These are phyloP conservation scores for Apantesis nais DNA, from an alignment of 2,888 invertebrate genomes.

Conservation along the genomic window DNA sequence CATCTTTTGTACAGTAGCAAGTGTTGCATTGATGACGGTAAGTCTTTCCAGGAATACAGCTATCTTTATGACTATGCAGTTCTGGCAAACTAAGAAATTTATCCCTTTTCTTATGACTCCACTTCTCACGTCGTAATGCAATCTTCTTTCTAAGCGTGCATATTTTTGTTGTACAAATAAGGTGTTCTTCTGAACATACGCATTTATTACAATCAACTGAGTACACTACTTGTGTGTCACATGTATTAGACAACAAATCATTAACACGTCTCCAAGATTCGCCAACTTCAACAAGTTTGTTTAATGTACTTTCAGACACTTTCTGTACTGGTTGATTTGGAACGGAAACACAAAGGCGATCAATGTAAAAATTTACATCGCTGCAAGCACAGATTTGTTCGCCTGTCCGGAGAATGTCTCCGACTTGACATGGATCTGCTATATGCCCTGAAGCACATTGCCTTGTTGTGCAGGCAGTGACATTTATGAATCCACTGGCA, in stretches of 20 bases:
- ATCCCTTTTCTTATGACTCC: not conserved
- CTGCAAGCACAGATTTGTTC: slow-evolving; percentile 63
- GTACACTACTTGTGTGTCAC: slow-evolving; percentile 31
- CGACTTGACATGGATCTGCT: slow-evolving; percentile 54
- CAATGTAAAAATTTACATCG: slow-evolving; percentile 57
- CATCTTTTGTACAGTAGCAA: slow-evolving; percentile 54
- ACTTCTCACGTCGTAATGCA: slow-evolving; percentile 23
- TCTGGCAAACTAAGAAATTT: slow-evolving; percentile 38
- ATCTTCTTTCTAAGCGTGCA: slow-evolving; percentile 31
- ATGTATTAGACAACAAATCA: slow-evolving; percentile 11
- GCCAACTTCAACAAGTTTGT: slow-evolving; percentile 42
- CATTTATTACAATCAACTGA: slow-evolving; percentile 61
- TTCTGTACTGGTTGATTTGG: slow-evolving; percentile 41
- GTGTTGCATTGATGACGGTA: slow-evolving; percentile 63
- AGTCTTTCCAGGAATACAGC: slow-evolving; percentile 54
- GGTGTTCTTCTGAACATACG: slow-evolving; percentile 38
- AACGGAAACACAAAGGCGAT: slow-evolving; percentile 57
- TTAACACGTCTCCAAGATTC: slow-evolving; percentile 31
- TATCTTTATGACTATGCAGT: slow-evolving; percentile 35
- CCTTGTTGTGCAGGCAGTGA: slow-evolving; percentile 57
- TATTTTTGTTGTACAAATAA: slow-evolving; percentile 44
- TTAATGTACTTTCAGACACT: slow-evolving; percentile 38
- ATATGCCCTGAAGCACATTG: slow-evolving; percentile 52
- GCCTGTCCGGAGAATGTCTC: slow-evolving; percentile 55
- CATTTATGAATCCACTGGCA: slow-evolving; percentile 41